Evolutionary conservation across 2,888 invertebrate species (phyloP).

Genomic region (Tholera decimalis): DNA sequence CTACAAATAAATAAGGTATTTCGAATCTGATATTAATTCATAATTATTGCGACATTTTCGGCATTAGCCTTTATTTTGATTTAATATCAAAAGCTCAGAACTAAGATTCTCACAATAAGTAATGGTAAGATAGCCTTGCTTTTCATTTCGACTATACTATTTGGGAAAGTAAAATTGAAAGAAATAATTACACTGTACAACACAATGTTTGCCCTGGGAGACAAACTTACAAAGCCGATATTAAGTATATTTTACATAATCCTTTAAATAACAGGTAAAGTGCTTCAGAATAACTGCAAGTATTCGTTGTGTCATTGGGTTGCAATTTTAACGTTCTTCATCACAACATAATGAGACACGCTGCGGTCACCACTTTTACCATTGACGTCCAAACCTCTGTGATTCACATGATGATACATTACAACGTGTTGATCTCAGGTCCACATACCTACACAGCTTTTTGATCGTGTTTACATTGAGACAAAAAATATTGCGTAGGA

Average conservation of each 20-base stretch:
- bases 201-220: no score
- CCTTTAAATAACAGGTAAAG: neutral
- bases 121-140: no score
- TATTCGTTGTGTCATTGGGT: neutral
- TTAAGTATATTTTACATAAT: no score
- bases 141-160: no score
- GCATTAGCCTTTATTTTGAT: no score
- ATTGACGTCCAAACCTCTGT: conserved; percentile 28
- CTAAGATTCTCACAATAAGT: no score
- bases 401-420: conserved; percentile 32
- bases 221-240: no score
- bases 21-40: no score
- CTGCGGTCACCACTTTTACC: conserved; percentile 16
- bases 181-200: no score
- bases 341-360: conserved; percentile 17
- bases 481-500: conserved; percentile 9
- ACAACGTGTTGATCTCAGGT: conserved; percentile 10
- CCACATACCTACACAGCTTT: conserved; percentile 1
- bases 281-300: neutral
- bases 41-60: no score
- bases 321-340: neutral
- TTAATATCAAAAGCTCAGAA: no score
- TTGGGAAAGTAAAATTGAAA: no score
- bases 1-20: neutral
- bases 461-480: neutral